Percentiles rank a stretch among this genome's conserved stretches.
These are phyloP conservation scores for Capitulum mitella DNA, from an alignment of 2,888 invertebrate genomes.

Conservation along the genomic window DNA sequence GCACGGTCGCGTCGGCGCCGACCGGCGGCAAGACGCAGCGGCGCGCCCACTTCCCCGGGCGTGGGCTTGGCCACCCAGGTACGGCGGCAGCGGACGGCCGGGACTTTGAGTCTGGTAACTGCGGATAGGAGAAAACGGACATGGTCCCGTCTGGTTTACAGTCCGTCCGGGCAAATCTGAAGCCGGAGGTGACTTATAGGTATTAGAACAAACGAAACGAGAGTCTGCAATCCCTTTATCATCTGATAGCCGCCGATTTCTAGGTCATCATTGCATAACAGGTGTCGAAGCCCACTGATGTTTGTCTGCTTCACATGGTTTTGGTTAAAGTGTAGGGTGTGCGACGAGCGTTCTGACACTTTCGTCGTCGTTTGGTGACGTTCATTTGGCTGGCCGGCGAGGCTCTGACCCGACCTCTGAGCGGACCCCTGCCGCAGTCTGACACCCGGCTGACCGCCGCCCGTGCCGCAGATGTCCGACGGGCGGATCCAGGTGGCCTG, in stretches of 20 bases:
- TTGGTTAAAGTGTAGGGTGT: not conserved
- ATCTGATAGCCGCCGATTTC: not conserved
- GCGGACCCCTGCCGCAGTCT: no score
- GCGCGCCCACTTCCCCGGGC: not conserved
- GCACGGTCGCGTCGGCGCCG: not conserved
- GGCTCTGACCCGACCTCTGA: not conserved
- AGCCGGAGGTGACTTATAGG: not conserved
- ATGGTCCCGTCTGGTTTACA: not conserved
- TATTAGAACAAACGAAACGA: no score
- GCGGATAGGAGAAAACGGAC: not conserved
- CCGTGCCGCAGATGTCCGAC: not conserved
- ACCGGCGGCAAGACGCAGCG: not conserved
- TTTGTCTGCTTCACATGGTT: not conserved
- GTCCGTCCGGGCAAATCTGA: not conserved
- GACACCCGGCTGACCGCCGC: not conserved
- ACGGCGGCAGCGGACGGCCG: not conserved
- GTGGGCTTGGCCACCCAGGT: slow-evolving; percentile 5
- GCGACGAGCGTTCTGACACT: not conserved
- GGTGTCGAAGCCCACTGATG: no score
- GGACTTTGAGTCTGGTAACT: not conserved
- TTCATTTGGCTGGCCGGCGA: not conserved
- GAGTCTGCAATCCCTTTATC: not conserved
- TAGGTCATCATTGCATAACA: not conserved
- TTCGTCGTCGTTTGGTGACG: not conserved
- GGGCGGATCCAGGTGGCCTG: not conserved